Evolutionary conservation across 2,113 vertebrate species (phyloP), one percentile per base, ranked within the genome.

Genomic region (Colistium nudipinnis): DNA sequence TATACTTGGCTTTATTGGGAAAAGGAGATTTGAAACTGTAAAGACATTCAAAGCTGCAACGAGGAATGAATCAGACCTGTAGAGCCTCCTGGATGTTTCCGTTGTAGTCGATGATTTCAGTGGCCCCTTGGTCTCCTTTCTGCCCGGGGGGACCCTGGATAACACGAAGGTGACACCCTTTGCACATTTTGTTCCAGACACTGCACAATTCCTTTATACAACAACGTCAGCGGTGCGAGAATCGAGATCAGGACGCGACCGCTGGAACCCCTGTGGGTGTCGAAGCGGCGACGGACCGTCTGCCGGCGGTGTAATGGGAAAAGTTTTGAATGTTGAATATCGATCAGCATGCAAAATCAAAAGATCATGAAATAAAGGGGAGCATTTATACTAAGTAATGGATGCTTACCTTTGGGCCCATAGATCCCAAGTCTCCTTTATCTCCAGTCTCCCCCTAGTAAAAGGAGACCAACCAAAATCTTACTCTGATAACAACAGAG

Each of bases 51-150:
- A 13, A 22, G 31, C 12, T 10, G 14, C 5, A 4, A 22, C 2
- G 35, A 9, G 14, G 17, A 3, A 20, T 4, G 11, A 24, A n/a
- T 83, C 95, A 83, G 87, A 95, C 98, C 97, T 98, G 96, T 63
- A 99, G 90, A 55, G 97, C 98, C 90, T 99, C 96, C 11, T 98
- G 96, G 79, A 99, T 98, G 87, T 98, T 98, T 84, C 97, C 97
- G 27, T 98, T 99, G 91, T 98, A 98, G 88, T 99, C 96, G 74
- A 99, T 97, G 83, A 99, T 98, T 89, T 99, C 98, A 0, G 98
- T 99, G 73, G 96, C 90, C 65, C 98, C 98, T 88, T 94, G 95
- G 49, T 99, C 97, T 31, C 98, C 97, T 82, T 99, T 99, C 87
- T 96, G 96, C 63, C 98, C 98, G n/a, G 97, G 94, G 44, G 94